These are phyloP conservation scores for Pampus argenteus DNA, from an alignment of 2,797 vertebrate species.

Conservation along the genomic window DNA sequence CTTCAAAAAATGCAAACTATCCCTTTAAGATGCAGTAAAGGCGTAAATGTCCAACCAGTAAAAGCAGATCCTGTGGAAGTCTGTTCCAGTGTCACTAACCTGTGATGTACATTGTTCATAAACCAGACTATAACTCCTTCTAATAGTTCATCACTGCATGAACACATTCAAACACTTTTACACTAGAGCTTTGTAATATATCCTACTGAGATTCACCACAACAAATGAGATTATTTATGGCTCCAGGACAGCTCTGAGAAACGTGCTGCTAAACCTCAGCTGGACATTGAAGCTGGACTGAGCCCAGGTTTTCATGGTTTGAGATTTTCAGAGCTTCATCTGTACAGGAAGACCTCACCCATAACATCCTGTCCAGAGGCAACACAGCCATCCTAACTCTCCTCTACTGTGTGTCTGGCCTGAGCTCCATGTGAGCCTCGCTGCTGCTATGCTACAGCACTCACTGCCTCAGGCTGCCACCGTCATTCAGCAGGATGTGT, in stretches of 20 bases:
- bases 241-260: not conserved
- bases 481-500: conserved; percentile 45
- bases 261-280: not conserved
- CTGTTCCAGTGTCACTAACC: no score
- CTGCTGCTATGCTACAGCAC: conserved; percentile 39
- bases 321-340: not conserved
- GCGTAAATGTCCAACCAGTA: no score
- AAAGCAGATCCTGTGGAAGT: no score
- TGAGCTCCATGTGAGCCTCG: conserved; percentile 24
- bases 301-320: not conserved
- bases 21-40: no score
- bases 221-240: not conserved
- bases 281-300: not conserved
- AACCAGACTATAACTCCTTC: not conserved
- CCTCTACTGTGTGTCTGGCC: conserved; percentile 18
- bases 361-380: conserved; percentile 22
- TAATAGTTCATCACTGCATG: no score
- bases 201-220: not conserved
- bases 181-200: no score
- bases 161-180: no score
- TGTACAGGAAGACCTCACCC: conserved; percentile 6
- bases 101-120: no score
- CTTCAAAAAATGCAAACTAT: no score
- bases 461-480: conserved; percentile 49
- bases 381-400: conserved; percentile 6